Percentiles rank a stretch among this genome's conserved stretches.
Conservation (phyloP, 2,888 invertebrate species). For the Heliothis peltigera region DNA sequence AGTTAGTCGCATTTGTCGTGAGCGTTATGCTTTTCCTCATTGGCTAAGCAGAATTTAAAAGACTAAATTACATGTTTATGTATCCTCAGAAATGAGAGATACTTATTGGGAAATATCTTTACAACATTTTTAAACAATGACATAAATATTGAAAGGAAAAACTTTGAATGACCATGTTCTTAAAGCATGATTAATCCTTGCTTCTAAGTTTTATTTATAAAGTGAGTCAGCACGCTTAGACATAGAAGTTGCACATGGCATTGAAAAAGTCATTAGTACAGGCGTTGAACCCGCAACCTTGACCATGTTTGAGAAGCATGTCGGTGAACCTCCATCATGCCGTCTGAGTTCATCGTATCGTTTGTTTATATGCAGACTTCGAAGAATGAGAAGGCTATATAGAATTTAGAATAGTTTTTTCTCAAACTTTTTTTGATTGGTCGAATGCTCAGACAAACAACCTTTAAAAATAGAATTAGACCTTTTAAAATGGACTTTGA, state of each 20-base stretch:
- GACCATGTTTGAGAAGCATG: slow-evolving; percentile 11
- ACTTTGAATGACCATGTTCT: neutral
- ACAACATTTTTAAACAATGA: too few relatives aligned
- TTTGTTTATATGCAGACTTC: slow-evolving; percentile 2
- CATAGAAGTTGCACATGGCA: slow-evolving; percentile 26
- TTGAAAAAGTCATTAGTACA: slow-evolving; percentile 30
- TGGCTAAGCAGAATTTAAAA: slow-evolving; percentile 10
- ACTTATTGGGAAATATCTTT: neutral
- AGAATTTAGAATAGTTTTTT: neutral
- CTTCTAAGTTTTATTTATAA: slow-evolving; percentile 1
- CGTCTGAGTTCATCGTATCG: slow-evolving; percentile 14
- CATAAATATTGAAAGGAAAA: neutral
- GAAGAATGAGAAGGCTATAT: neutral
- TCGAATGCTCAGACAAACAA: too few relatives aligned
- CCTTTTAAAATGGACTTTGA: neutral
- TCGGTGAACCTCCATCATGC: slow-evolving; percentile 23
- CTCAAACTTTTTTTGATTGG: neutral
- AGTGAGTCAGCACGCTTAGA: slow-evolving; percentile 27
- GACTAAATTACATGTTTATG: neutral
- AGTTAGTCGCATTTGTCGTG: slow-evolving; percentile 1
- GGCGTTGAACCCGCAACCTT: slow-evolving; percentile 47
- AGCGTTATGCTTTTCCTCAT: slow-evolving; percentile 15
- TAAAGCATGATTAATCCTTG: neutral
- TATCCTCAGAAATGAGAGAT: neutral
- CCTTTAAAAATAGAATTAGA: too few relatives aligned